phyloP scores from a whole-genome alignment of 2,797 vertebrate species.

The Enteromius argenteus region DNA sequence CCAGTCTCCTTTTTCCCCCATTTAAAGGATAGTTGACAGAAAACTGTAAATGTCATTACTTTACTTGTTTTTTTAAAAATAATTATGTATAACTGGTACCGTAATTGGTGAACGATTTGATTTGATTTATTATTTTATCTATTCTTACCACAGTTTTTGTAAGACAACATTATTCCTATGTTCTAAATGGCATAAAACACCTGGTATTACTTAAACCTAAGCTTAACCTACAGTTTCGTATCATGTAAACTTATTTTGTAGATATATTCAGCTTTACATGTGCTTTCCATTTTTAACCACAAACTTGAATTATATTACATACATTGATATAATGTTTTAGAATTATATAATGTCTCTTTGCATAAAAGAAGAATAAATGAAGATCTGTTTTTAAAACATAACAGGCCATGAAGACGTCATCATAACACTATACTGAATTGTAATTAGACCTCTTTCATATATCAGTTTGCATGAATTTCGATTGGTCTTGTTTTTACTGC shows the following conservation, averaged over 20 bases:
- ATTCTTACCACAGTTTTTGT: background rate
- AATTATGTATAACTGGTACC: background rate
- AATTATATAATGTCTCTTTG: background rate
- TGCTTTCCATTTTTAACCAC: background rate
- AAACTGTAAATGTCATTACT: background rate
- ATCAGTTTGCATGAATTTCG: background rate
- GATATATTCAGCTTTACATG: background rate
- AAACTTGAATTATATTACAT: background rate
- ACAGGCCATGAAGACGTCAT: background rate
- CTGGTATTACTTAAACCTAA: background rate
- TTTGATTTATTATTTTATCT: background rate
- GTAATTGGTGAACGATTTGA: background rate
- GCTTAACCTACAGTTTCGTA: background rate
- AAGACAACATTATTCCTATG: background rate
- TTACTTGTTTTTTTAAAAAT: slow-evolving; percentile 13
- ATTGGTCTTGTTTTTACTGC: background rate
- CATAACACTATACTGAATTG: background rate
- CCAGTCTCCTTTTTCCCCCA: slow-evolving; percentile 5
- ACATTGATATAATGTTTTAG: background rate
- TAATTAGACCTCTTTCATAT: background rate
- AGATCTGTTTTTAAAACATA: background rate
- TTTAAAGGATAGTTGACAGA: slow-evolving; percentile 7
- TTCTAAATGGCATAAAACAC: background rate
- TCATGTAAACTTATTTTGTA: background rate
- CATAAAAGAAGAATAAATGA: background rate